A percentile compares a stretch with the other conserved stretches of the same genome.
phyloP scores from a whole-genome alignment of 2,797 vertebrate genomes.

The Hephaestus fuliginosus region DNA sequence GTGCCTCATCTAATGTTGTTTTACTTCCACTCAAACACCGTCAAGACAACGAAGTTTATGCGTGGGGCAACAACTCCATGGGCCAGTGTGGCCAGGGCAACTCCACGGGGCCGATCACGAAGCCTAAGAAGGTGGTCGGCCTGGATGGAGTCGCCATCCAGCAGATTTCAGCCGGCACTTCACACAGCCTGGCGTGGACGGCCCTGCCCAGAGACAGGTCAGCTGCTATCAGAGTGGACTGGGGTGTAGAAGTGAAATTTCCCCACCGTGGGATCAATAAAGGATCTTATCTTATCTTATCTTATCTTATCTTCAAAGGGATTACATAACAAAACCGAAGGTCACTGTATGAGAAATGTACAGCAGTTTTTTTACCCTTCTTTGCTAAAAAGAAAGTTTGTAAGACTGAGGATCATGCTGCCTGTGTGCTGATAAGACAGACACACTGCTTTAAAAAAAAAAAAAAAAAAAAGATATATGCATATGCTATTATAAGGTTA shows the following conservation, averaged over 20 bases:
- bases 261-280: too few relatives aligned
- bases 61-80: conserved; percentile 91
- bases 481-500: background rate
- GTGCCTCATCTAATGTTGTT: background rate
- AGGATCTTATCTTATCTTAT: too few relatives aligned
- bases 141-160: conserved; percentile 88
- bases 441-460: background rate
- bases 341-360: background rate
- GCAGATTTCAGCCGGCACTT: conserved; percentile 90
- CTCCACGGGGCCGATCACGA: conserved; percentile 88
- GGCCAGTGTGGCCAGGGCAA: conserved; percentile 90
- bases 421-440: background rate
- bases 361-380: background rate
- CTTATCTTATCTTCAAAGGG: too few relatives aligned
- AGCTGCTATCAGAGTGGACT: conserved; percentile 2
- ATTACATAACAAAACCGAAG: conserved; percentile 19
- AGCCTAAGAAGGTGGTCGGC: conserved; percentile 89
- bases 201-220: conserved; percentile 89
- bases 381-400: background rate
- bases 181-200: conserved; percentile 90
- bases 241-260: too few relatives aligned
- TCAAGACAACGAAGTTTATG: conserved; percentile 89
- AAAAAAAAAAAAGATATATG: background rate
- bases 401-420: background rate
- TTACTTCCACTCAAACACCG: background rate